A percentile compares a stretch with the other conserved stretches of the same genome.
Evolutionary conservation across 2,797 vertebrate genomes (phyloP).

Genomic region (Chaenodraco wilsoni): DNA sequence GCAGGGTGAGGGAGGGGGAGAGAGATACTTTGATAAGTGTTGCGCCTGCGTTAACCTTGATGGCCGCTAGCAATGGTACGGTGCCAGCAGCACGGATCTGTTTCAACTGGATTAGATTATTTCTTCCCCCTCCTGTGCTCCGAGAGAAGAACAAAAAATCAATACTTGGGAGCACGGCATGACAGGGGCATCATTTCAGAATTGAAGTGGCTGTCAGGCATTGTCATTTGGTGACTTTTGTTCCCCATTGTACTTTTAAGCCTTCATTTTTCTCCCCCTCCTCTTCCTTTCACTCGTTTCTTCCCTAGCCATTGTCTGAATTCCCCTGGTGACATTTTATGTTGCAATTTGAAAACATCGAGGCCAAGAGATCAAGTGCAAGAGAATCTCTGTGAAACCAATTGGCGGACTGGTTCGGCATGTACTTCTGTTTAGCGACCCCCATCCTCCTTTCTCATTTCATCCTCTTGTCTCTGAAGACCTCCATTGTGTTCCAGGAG

Average conservation of each 20-base stretch:
- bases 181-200: constrained; percentile 93
- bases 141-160: constrained; percentile 85
- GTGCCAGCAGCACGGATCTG: constrained; percentile 77
- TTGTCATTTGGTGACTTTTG: constrained; percentile 97
- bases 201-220: constrained; percentile 95
- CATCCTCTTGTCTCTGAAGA: constrained; percentile 72
- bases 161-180: constrained; percentile 88
- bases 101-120: constrained; percentile 90
- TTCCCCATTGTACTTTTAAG: constrained; percentile 94
- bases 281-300: constrained; percentile 66
- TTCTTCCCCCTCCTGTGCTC: constrained; percentile 71
- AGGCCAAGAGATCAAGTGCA: constrained; percentile 88
- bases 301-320: constrained; percentile 85
- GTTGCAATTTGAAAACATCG: constrained; percentile 85
- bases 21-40: constrained; percentile 96
- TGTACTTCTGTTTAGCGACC: constrained; percentile 70
- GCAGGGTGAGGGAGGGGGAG: constrained; percentile 72
- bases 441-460: constrained; percentile 71
- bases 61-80: constrained; percentile 84
- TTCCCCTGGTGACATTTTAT: constrained; percentile 88
- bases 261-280: constrained; percentile 91
- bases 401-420: constrained; percentile 77
- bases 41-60: constrained; percentile 96
- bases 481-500: constrained; percentile 70
- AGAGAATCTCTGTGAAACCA: constrained; percentile 80